Percentiles rank a stretch among this genome's conserved stretches.
Evolutionary conservation across 2,797 vertebrate species (phyloP).

Genomic region (Gymnothorax reevesii): DNA sequence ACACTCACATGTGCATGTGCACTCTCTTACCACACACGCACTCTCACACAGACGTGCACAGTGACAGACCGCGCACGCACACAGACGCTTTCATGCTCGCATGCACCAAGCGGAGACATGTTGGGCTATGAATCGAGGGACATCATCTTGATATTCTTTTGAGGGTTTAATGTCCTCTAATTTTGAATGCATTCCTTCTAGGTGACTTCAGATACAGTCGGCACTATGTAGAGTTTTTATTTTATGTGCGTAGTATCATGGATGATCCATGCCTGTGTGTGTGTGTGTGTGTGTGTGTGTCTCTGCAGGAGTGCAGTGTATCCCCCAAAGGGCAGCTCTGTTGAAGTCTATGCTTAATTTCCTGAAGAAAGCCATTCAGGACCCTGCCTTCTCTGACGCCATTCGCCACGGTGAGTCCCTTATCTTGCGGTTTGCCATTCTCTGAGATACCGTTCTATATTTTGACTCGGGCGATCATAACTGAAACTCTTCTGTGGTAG

Average conservation of each 20-base stretch:
- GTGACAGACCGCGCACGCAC: too few species aligned
- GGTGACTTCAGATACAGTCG: neutral
- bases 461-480: neutral
- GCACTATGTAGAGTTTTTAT: neutral
- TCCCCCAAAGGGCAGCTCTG: constrained; percentile 94
- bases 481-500: neutral
- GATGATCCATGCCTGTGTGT: neutral
- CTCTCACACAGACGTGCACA: too few species aligned
- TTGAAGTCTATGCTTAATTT: constrained; percentile 98
- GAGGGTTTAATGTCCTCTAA: neutral
- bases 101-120: neutral
- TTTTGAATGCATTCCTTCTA: neutral
- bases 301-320: constrained; percentile 88
- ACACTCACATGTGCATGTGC: too few species aligned
- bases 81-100: too few species aligned
- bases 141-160: neutral
- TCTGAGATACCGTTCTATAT: neutral
- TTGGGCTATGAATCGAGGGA: neutral
- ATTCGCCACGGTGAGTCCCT: constrained; percentile 87
- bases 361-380: constrained; percentile 97
- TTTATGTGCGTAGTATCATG: neutral
- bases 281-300: constrained; percentile 24
- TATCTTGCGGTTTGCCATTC: neutral
- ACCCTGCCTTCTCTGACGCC: constrained; percentile 94
- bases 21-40: too few species aligned